These are phyloP conservation scores for Selenia dentaria DNA, from an alignment of 2,888 invertebrate species.

Conservation along the genomic window DNA sequence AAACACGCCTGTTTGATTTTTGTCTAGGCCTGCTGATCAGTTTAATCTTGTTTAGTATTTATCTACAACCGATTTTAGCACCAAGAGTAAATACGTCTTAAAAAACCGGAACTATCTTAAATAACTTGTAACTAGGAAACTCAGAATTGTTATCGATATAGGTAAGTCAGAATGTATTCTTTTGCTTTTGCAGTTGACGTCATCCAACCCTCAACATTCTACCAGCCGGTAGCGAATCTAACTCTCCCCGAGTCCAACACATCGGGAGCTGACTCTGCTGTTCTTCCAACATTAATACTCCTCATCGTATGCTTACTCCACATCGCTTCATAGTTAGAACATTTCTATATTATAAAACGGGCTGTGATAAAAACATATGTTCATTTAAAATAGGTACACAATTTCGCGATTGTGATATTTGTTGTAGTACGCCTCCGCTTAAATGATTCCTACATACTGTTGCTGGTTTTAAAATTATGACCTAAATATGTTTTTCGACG, in stretches of 20 bases:
- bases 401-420: slow-evolving; percentile 36
- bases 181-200: slow-evolving; percentile 76
- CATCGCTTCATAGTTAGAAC: slow-evolving; percentile 57
- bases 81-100: no score
- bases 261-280: slow-evolving; percentile 44
- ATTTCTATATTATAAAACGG: slow-evolving; percentile 57
- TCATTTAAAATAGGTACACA: slow-evolving; percentile 44
- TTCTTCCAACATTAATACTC: slow-evolving; percentile 40
- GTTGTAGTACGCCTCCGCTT: slow-evolving; percentile 18
- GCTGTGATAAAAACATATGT: slow-evolving; percentile 74
- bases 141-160: no score
- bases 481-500: no score
- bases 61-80: no score
- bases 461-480: no score
- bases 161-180: no score
- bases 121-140: no score
- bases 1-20: no score
- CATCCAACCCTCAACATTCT: slow-evolving; percentile 59
- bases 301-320: slow-evolving; percentile 47
- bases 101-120: no score
- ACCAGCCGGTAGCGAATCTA: slow-evolving; percentile 63
- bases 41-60: no score
- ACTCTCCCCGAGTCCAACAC: slow-evolving; percentile 59
- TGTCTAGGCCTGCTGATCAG: no score
- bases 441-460: slow-evolving; percentile 4